Evolutionary conservation across 2,888 invertebrate species (phyloP).

Genomic region (Ophion ellenae): DNA sequence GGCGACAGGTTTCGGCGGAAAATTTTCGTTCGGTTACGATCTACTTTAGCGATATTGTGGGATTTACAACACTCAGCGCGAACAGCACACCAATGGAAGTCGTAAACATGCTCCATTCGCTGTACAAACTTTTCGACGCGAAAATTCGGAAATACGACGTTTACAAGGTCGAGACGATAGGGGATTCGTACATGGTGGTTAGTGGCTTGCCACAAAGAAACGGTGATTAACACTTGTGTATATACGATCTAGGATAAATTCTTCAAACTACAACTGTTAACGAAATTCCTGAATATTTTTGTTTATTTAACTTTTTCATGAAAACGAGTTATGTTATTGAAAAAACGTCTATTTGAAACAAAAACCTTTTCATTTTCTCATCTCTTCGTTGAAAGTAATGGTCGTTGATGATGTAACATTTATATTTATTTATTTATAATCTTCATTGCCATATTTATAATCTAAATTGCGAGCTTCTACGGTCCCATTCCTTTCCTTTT

Average conservation of each 20-base stretch:
- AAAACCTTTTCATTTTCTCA: too few relatives aligned
- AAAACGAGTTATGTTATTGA: too few relatives aligned
- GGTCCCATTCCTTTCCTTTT: too few relatives aligned
- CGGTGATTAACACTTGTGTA: constrained; percentile 84
- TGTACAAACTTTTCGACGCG: constrained; percentile 97
- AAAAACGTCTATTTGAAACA: too few relatives aligned
- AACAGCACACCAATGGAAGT: constrained; percentile 95
- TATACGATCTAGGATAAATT: neutral
- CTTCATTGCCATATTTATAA: too few relatives aligned
- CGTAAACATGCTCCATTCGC: constrained; percentile 96
- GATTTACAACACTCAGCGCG: constrained; percentile 96
- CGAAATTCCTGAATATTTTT: neutral
- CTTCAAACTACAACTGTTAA: neutral
- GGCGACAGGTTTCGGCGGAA: constrained; percentile 95
- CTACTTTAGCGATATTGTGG: constrained; percentile 97
- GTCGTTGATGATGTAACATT: too few relatives aligned
- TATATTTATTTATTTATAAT: too few relatives aligned
- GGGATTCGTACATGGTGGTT: constrained; percentile 95
- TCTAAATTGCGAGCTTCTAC: too few relatives aligned
- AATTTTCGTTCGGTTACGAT: constrained; percentile 95
- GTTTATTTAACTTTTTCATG: too few relatives aligned
- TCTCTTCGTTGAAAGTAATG: too few relatives aligned
- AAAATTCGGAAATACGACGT: constrained; percentile 97
- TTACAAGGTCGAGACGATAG: constrained; percentile 97
- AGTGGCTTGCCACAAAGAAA: constrained; percentile 94